Conservation (phyloP, 2,888 invertebrate genomes). For the Isoperla grammatica region DNA sequence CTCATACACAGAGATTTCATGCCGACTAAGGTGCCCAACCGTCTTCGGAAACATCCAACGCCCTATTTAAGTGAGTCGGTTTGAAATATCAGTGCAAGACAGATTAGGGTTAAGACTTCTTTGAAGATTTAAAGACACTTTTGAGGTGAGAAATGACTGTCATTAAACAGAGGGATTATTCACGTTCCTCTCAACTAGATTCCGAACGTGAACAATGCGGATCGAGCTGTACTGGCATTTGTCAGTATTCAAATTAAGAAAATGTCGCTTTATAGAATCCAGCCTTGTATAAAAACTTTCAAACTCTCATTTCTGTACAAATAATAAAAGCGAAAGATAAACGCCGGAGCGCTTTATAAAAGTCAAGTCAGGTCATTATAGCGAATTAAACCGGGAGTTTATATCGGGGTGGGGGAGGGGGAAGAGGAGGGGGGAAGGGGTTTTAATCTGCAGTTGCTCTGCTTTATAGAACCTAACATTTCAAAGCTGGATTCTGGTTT, state of each 20-base stretch:
- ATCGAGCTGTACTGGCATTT: not conserved
- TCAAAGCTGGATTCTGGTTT: not conserved
- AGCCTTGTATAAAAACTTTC: too few species aligned
- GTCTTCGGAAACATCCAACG: not conserved
- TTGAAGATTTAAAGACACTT: constrained; percentile 6
- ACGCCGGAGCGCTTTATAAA: constrained; percentile 24
- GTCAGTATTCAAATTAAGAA: not conserved
- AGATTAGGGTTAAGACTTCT: constrained; percentile 13
- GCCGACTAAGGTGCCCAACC: too few species aligned
- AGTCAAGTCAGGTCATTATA: constrained; percentile 26
- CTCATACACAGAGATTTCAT: too few species aligned
- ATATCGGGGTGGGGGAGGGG: constrained; percentile 5
- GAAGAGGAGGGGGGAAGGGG: not conserved
- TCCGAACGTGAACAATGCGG: not conserved
- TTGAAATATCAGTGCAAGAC: constrained; percentile 1
- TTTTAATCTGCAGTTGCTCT: constrained; percentile 10
- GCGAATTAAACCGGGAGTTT: constrained; percentile 27
- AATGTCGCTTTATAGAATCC: not conserved
- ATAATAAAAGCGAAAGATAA: constrained; percentile 18
- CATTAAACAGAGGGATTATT: constrained; percentile 2
- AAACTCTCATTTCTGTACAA: constrained; percentile 7
- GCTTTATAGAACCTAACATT: constrained; percentile 7
- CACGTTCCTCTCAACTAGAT: not conserved
- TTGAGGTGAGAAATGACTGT: constrained; percentile 6
- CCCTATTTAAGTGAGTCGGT: not conserved